A percentile compares a stretch with the other conserved stretches of the same genome.
These are phyloP conservation scores for Pseudorhiza aurosa DNA, from an alignment of 30 jellyfish, hydroid and myxozoan species.

Conservation along the genomic window DNA sequence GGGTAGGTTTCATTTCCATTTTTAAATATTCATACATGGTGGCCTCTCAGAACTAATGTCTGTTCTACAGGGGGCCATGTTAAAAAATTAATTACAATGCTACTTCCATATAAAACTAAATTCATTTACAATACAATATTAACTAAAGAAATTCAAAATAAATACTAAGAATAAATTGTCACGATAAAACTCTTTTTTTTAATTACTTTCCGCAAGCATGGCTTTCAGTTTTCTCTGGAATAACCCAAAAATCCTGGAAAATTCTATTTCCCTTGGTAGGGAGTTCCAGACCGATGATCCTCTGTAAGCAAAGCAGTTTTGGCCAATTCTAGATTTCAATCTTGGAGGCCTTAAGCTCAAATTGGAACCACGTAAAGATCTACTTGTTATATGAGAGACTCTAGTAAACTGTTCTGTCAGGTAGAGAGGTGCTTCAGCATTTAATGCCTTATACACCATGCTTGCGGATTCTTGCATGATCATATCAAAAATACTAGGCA, in stretches of 20 bases:
- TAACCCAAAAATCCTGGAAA: neutral
- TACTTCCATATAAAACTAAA: too few species aligned
- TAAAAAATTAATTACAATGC: too few species aligned
- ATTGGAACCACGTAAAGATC: neutral
- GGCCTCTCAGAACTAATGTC: too few species aligned
- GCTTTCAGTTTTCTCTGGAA: neutral
- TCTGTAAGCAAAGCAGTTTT: constrained; percentile 23
- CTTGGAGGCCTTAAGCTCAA: constrained; percentile 19
- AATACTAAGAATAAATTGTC: too few species aligned
- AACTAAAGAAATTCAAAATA: too few species aligned
- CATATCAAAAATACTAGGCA: constrained; percentile 9
- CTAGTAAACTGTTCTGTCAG: constrained; percentile 4
- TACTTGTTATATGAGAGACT: neutral
- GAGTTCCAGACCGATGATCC: constrained; percentile 8
- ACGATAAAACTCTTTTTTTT: too few species aligned
- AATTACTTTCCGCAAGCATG: too few species aligned
- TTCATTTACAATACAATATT: too few species aligned
- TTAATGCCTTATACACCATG: constrained; percentile 11
- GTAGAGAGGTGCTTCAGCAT: neutral
- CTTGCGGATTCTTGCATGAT: constrained; percentile 6
- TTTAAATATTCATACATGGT: too few species aligned
- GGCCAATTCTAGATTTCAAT: neutral
- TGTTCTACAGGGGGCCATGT: too few species aligned
- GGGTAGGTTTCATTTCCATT: too few species aligned
- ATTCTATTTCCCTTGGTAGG: constrained; percentile 5